Base-by-base conservation (phyloP, 2,888 invertebrate genomes). In the Bugulina stolonifera region DNA sequence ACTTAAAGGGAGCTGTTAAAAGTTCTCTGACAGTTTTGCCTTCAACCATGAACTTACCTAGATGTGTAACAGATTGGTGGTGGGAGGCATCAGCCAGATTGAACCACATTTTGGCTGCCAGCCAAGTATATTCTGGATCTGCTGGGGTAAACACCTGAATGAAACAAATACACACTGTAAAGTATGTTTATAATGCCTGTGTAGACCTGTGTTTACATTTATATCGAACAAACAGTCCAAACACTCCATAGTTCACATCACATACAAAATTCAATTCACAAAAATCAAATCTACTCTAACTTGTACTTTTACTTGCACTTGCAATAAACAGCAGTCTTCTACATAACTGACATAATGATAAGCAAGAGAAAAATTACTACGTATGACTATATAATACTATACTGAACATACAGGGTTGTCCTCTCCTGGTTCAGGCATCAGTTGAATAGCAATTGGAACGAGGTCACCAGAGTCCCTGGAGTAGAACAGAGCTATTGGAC, bases 401-500 rank as follows among this genome's bases (percentile, higher is more conserved):
- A 43, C 18, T 43, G 18, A 10, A 43, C 43, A 43, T 43, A 86
- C 85, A 23, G 85, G 85, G 75, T 86, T 86, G 72, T 85, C 79
- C 1, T 79, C 79, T 25, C 80, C 81, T 73, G 81, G 81, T 43
- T 83, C 73, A 76, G 86, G 86, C 73, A 80, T 82, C 43, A 86
- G 79, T 75, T 86, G 86, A 52, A 86, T 86, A 5, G 86, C 86
- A 5, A 86, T 77, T 0, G 86, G 86, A 71, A 83, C 76, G 70
- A 86, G 76, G 54, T 81, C 77, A n/a, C 79, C 76, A 2, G 81
- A 76, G 54, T 78, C 79, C 74, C 84, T 82, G n/a, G 84, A 76
- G 75, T 80, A 85, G 77, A 86, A 86, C 71, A 86, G 77, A 0
- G 82, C 86, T 29, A 86, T 78, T 1, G 86, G 86, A 29, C 80